Base-by-base conservation (phyloP, 2,888 invertebrate genomes). In the Cepaea hortensis region DNA sequence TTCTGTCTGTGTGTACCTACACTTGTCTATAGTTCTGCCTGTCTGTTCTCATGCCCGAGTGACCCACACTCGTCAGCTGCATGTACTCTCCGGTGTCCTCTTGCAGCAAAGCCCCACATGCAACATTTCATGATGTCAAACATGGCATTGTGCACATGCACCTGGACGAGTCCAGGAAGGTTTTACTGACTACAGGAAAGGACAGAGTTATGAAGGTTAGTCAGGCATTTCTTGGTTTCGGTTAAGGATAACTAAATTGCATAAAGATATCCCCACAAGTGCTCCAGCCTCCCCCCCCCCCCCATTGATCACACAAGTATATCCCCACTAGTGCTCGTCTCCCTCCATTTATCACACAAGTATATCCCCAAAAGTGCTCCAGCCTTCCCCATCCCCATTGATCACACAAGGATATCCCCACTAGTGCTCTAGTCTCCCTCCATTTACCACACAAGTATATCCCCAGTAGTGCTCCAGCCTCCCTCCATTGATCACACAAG, bases 41-140 rank as follows among this genome's bases (percentile, higher is more conserved):
- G 5, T 20, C 20, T n/a, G 5, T 18, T 5, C 4, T n/a, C 18
- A 18, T 18, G 68, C 11, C 68, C 4, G 18, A 13, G 6, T n/a
- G 9, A 15, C 2, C 9, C 65, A 5, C n/a, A 68, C 20, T 15
- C 5, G 18, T 68, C 68, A 11, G 7, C 55, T 55, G 55, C 55
- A 6, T 55, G 55, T 55, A 55, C 55, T 55, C 55, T 0, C 55
- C 11, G 55, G 0, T 55, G 11, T 73, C 4, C 55, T 23, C 55
- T 13, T 20, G 11, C 77, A 98, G 98, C 86, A 96, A 97, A 93
- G 97, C 97, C 85, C 97, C 99, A 0, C 95, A 99, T 93, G 99
- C 99, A 55, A 97, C 97, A 86, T 98, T 98, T 95, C 98, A 98
- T 95, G 99, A 99, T 95, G 97, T 97, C 92, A 98, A 98, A 94